Percentiles rank a stretch among this genome's conserved stretches.
Evolutionary conservation across 2,888 invertebrate species (phyloP).

Genomic region (Dendrolimus pini): DNA sequence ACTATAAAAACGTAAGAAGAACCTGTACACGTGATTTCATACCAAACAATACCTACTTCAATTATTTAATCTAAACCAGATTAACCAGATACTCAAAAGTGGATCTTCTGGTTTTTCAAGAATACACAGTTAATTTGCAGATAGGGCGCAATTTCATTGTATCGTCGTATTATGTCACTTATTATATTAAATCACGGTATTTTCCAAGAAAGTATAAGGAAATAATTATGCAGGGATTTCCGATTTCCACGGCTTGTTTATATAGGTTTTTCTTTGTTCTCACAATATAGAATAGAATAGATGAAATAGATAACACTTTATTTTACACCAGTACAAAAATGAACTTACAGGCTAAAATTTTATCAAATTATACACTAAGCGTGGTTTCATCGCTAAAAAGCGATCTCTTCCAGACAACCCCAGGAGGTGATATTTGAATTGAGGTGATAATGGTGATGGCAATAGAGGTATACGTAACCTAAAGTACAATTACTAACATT

Average conservation of each 20-base stretch:
- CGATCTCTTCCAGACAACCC: too few species aligned
- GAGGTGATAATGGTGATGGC: too few species aligned
- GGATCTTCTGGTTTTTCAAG: constrained; percentile 59
- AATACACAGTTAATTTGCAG: constrained; percentile 39
- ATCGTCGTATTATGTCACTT: constrained; percentile 23
- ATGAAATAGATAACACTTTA: too few species aligned
- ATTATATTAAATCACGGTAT: constrained; percentile 11
- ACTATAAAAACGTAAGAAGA: constrained; percentile 6
- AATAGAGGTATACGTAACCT: too few species aligned
- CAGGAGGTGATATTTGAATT: too few species aligned
- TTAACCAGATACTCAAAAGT: constrained; percentile 48
- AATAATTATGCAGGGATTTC: constrained; percentile 66
- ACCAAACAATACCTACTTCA: constrained; percentile 36
- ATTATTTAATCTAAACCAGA: constrained; percentile 46
- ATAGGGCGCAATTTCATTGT: constrained; percentile 52
- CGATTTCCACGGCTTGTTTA: constrained; percentile 46
- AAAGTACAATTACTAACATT: too few species aligned
- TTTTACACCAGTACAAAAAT: too few species aligned
- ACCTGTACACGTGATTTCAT: constrained; percentile 15
- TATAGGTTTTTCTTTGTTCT: too few species aligned
- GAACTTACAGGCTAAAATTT: too few species aligned
- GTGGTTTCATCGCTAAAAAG: too few species aligned
- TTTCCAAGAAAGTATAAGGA: constrained; percentile 56
- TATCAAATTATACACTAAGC: too few species aligned
- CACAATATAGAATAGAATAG: too few species aligned